Evolutionary conservation across 2,888 invertebrate genomes (phyloP).

Genomic region (Zhengitettix transpicula): DNA sequence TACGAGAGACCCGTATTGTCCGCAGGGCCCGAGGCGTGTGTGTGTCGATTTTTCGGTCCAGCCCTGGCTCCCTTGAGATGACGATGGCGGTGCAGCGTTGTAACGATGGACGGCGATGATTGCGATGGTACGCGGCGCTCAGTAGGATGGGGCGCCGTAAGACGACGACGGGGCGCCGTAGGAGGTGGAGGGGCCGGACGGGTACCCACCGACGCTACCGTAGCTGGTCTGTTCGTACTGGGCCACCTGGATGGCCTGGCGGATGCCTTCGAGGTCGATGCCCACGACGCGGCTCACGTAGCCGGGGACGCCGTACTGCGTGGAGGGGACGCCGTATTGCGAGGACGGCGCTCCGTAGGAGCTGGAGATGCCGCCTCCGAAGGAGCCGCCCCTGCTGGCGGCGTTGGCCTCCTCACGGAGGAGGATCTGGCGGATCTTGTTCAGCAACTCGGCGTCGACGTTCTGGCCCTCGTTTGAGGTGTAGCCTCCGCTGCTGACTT

Average conservation of each 20-base stretch:
- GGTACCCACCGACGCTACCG: slow-evolving; percentile 28
- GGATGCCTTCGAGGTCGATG: slow-evolving; percentile 69
- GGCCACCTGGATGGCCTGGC: slow-evolving; percentile 75
- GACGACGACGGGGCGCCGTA: slow-evolving; percentile 25
- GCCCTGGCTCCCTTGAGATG: too few species aligned
- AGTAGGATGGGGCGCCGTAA: slow-evolving; percentile 14
- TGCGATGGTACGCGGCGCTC: background rate
- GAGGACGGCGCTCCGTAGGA: slow-evolving; percentile 35
- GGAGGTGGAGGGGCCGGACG: slow-evolving; percentile 26
- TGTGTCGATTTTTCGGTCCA: too few species aligned
- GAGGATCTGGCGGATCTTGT: slow-evolving; percentile 71
- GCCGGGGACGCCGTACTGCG: slow-evolving; percentile 46
- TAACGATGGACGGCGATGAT: background rate
- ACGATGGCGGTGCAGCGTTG: too few species aligned
- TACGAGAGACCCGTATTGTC: slow-evolving; percentile 2
- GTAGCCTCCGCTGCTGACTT: slow-evolving; percentile 58
- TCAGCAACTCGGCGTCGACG: slow-evolving; percentile 62
- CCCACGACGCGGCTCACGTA: slow-evolving; percentile 52
- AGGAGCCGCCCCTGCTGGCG: slow-evolving; percentile 34
- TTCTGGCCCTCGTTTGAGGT: slow-evolving; percentile 70
- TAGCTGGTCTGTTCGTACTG: slow-evolving; percentile 57
- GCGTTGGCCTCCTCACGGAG: slow-evolving; percentile 49
- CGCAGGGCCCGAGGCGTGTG: background rate
- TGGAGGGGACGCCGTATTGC: slow-evolving; percentile 49
- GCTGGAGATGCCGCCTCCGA: slow-evolving; percentile 28